Percentiles rank a stretch among this genome's conserved stretches.
Conservation (phyloP, 1,140 invertebrate genomes). For the Zaprionus inermis region DNA sequence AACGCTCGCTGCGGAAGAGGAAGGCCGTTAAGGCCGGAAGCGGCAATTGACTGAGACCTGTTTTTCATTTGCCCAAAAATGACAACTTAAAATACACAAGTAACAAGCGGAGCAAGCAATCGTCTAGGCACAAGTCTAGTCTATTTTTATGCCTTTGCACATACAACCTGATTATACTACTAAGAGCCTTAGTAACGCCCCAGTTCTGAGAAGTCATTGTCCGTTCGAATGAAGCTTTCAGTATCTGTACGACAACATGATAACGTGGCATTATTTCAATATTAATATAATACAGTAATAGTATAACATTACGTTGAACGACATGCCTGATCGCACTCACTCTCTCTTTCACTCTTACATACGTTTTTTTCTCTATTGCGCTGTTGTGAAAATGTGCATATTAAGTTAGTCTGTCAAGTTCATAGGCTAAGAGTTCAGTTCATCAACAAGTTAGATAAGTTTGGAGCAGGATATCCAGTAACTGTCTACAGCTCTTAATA, state of each 20-base stretch:
- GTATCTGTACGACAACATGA: neutral
- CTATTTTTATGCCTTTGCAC: constrained; percentile 17
- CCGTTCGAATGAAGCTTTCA: neutral
- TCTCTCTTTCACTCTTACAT: neutral
- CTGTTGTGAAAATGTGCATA: too few relatives aligned
- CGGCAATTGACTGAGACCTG: constrained; percentile 43
- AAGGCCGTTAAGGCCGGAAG: constrained; percentile 67
- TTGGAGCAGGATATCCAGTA: too few relatives aligned
- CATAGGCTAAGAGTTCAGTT: too few relatives aligned
- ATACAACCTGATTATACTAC: constrained; percentile 8
- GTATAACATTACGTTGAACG: neutral
- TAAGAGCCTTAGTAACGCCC: neutral
- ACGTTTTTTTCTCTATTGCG: neutral
- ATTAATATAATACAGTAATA: neutral
- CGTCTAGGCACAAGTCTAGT: constrained; percentile 5
- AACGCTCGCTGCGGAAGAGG: constrained; percentile 43
- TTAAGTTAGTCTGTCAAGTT: too few relatives aligned
- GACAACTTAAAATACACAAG: neutral
- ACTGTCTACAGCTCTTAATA: too few relatives aligned
- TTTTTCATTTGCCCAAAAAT: constrained; percentile 15
- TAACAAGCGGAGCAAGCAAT: neutral
- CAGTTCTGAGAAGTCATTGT: constrained; percentile 4
- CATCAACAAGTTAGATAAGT: too few relatives aligned
- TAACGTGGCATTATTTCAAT: neutral
- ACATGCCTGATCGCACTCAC: neutral